Conservation (phyloP, 2,797 vertebrate species). For the Pseudocheirus occidentalis region DNA sequence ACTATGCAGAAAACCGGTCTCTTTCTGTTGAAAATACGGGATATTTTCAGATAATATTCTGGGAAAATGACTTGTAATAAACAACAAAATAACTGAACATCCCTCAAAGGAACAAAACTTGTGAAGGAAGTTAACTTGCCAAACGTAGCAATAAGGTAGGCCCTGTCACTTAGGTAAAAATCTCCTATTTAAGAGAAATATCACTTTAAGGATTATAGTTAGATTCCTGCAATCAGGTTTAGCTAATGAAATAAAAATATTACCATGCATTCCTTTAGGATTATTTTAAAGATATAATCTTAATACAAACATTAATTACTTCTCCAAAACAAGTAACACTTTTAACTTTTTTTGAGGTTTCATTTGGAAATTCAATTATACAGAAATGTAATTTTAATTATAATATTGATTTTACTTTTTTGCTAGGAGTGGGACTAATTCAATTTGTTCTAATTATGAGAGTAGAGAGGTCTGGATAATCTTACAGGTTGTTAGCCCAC, state of each 20-base stretch:
- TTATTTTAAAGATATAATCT: slow-evolving; percentile 77
- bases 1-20: not conserved
- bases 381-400: slow-evolving; percentile 79
- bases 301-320: slow-evolving; percentile 76
- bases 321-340: slow-evolving; percentile 58
- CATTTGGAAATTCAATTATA: slow-evolving; percentile 79
- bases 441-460: slow-evolving; percentile 80
- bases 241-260: slow-evolving; percentile 55
- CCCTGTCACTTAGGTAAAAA: not conserved
- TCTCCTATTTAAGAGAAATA: not conserved
- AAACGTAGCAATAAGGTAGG: not conserved
- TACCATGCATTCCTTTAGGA: slow-evolving; percentile 52
- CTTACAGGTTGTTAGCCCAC: slow-evolving; percentile 71
- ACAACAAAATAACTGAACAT: not conserved
- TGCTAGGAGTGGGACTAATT: slow-evolving; percentile 74
- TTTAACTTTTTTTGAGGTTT: slow-evolving; percentile 61
- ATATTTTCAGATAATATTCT: not conserved
- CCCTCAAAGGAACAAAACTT: not conserved
- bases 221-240: slow-evolving; percentile 42
- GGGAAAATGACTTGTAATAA: not conserved
- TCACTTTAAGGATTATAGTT: slow-evolving; percentile 22
- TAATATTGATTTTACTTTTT: slow-evolving; percentile 78
- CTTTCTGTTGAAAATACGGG: slow-evolving; percentile 3
- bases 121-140: not conserved
- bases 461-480: slow-evolving; percentile 65